Conservation (phyloP, 2,888 invertebrate species). For the Margaritifera margaritifera region DNA sequence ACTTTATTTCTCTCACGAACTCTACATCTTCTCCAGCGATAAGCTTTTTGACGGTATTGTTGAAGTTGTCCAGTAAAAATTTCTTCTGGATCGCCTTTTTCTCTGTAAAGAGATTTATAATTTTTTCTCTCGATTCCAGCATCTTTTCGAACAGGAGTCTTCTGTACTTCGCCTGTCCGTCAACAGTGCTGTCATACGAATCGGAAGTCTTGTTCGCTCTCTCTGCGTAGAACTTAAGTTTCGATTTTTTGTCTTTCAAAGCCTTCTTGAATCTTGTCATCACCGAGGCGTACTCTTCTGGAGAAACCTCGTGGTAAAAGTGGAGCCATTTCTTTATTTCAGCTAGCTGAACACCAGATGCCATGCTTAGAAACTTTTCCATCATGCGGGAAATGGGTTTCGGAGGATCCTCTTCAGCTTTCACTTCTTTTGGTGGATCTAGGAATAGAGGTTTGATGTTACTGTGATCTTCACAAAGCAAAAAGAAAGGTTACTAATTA, state of each 20-base stretch:
- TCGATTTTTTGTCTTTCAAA: conserved; percentile 7
- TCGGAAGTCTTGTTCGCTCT: conserved; percentile 14
- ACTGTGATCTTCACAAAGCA: too few relatives aligned
- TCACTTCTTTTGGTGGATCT: too few relatives aligned
- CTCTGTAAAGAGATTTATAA: conserved; percentile 22
- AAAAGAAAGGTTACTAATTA: too few relatives aligned
- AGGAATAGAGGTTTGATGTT: too few relatives aligned
- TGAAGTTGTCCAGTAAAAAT: conserved; percentile 27
- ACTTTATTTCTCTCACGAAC: conserved; percentile 28
- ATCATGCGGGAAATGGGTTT: background rate
- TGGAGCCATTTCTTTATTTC: conserved; percentile 42
- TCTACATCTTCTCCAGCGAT: conserved; percentile 29
- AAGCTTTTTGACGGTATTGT: conserved; percentile 20
- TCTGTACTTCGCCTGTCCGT: conserved; percentile 16
- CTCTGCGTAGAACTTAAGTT: conserved; percentile 11
- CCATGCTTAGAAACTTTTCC: conserved; percentile 26
- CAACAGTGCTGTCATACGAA: conserved; percentile 5
- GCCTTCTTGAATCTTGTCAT: conserved; percentile 29
- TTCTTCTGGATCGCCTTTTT: conserved; percentile 33
- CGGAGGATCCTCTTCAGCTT: too few relatives aligned
- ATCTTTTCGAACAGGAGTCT: conserved; percentile 36
- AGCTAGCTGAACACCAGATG: conserved; percentile 26
- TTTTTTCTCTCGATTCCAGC: conserved; percentile 21
- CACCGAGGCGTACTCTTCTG: conserved; percentile 31
- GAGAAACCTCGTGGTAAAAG: conserved; percentile 37